Conservation (phyloP, 2,797 vertebrate genomes). For the Falco biarmicus region DNA sequence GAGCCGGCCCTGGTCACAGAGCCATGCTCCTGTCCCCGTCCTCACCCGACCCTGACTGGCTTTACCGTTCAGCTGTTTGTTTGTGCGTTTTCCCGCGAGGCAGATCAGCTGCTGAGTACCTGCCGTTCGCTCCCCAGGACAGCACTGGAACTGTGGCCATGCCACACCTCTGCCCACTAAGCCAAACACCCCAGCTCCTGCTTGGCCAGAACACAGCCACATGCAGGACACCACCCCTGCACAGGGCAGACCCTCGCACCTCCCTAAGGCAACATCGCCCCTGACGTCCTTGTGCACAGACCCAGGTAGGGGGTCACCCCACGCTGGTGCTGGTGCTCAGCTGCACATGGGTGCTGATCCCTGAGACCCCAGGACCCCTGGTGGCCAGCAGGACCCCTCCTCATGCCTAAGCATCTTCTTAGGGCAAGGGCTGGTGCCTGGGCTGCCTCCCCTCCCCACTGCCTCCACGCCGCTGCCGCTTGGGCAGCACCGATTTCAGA, state of each 20-base stretch:
- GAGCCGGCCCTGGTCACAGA: neutral
- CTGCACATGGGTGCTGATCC: rapidly evolving
- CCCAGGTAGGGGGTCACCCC: neutral
- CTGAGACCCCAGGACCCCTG: neutral
- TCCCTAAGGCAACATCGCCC: too few relatives aligned
- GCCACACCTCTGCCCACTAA: neutral
- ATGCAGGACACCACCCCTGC: rapidly evolving
- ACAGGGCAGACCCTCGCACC: neutral
- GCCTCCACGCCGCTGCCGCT: rapidly evolving
- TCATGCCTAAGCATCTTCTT: neutral
- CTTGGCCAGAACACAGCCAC: rapidly evolving
- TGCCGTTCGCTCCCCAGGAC: neutral
- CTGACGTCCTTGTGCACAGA: neutral
- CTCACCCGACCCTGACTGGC: neutral
- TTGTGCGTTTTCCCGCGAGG: neutral
- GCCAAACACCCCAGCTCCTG: neutral
- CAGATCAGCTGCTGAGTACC: neutral
- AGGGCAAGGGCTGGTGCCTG: neutral
- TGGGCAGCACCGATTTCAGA: neutral
- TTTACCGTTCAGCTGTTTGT: neutral
- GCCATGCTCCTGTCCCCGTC: neutral
- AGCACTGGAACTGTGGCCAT: rapidly evolving
- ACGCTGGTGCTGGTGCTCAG: rapidly evolving
- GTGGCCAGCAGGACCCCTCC: neutral
- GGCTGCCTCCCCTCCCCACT: neutral